Percentiles rank a stretch among this genome's conserved stretches.
Conservation (phyloP, 2,797 vertebrate species). For the Coreius guichenoti region DNA sequence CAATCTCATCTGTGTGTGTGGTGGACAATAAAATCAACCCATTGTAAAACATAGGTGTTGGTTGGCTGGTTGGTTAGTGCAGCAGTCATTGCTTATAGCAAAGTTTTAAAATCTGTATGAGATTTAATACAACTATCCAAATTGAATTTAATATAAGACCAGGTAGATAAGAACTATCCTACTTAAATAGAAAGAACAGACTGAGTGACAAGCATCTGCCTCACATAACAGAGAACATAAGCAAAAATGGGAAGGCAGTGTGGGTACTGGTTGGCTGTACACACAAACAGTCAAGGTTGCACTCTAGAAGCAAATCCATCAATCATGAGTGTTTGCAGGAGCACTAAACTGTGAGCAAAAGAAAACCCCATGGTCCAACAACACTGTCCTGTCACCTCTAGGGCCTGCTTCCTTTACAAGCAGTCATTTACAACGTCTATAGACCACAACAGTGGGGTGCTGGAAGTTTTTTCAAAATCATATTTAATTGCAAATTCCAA, state of each 20-base stretch:
- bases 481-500: neutral
- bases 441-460: neutral
- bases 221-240: neutral
- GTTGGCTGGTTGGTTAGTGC: constrained; percentile 2
- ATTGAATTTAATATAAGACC: neutral
- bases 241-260: neutral
- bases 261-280: neutral
- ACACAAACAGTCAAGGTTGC: neutral
- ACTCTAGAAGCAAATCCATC: neutral
- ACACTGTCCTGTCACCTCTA: neutral
- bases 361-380: neutral
- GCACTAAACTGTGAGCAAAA: constrained; percentile 10
- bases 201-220: neutral
- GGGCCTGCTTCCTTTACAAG: neutral
- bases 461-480: neutral
- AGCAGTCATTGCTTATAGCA: neutral
- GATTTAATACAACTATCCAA: neutral
- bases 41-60: constrained; percentile 7
- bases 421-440: neutral
- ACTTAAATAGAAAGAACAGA: neutral
- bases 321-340: neutral
- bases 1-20: constrained; percentile 5
- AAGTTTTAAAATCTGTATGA: neutral
- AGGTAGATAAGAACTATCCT: neutral
- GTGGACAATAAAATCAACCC: constrained; percentile 1